phyloP scores from a whole-genome alignment of 2,888 invertebrate genomes.

The Drosophila parthenogenetica region DNA sequence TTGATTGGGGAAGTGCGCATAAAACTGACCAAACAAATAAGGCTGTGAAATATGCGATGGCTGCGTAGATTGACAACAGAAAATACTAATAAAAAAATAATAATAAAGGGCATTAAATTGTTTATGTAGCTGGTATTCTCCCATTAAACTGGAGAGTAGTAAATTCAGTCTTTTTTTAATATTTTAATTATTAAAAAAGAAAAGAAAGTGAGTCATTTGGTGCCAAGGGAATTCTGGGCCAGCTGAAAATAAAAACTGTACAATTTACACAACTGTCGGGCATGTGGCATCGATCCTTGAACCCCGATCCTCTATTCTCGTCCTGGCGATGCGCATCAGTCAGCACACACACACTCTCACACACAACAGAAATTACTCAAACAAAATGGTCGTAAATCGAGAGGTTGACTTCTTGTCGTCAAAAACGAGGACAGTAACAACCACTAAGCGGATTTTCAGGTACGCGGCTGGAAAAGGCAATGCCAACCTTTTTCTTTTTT shows the following conservation, averaged over 20 bases:
- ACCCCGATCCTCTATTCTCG: slow-evolving; percentile 13
- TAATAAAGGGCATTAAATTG: slow-evolving; percentile 41
- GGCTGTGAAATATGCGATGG: slow-evolving; percentile 64
- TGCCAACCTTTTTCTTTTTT: slow-evolving; percentile 41
- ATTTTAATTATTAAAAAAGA: slow-evolving; percentile 10
- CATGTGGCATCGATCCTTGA: slow-evolving; percentile 54
- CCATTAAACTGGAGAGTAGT: slow-evolving; percentile 42
- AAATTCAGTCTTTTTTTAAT: slow-evolving; percentile 18
- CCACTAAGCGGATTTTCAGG: slow-evolving; percentile 74
- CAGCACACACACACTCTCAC: slow-evolving; percentile 33
- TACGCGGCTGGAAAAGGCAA: slow-evolving; percentile 34
- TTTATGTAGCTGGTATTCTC: slow-evolving; percentile 32
- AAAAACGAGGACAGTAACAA: slow-evolving; percentile 70
- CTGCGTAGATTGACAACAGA: slow-evolving; percentile 3
- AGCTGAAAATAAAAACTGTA: slow-evolving; percentile 75
- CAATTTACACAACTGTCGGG: slow-evolving; percentile 63
- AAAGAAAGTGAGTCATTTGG: slow-evolving; percentile 41
- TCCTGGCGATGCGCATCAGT: slow-evolving; percentile 60
- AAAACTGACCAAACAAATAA: slow-evolving; percentile 56
- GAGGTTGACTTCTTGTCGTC: slow-evolving; percentile 83
- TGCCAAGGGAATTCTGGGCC: slow-evolving; percentile 16
- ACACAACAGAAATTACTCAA: slow-evolving; percentile 75
- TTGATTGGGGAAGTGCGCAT: slow-evolving; percentile 53
- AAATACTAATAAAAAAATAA: not conserved
- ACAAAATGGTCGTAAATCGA: slow-evolving; percentile 84